Evolutionary conservation across 2,888 invertebrate genomes (phyloP), one percentile per base, ranked within the genome.

Genomic region (Leistus spinibarbis): DNA sequence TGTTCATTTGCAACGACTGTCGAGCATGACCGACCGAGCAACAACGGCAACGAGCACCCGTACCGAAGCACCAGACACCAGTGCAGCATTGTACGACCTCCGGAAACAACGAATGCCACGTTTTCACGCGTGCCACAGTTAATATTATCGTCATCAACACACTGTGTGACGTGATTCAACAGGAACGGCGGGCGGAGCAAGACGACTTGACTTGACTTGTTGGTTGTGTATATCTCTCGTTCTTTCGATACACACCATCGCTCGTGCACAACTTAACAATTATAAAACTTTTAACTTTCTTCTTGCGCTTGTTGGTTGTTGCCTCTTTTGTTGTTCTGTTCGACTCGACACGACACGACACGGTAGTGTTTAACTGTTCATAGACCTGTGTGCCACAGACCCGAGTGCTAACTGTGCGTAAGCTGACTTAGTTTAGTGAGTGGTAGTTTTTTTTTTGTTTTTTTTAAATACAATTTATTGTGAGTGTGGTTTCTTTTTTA

Each of bases 71-170:
- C n/a, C n/a, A n/a, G n/a, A n/a, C n/a, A n/a, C n/a, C n/a, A n/a
- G n/a, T n/a, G n/a, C n/a, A n/a, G n/a, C n/a, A n/a, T 4, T 20
- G 60, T 60, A 22, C 19, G 13, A 20, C 16, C 60, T 60, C 20
- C 60, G 60, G 60, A 60, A 60, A 60, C 60, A 22, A 60, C 60
- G 60, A 10, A 10, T 22, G 60, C 60, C 22, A 60, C 60, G 60
- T 60, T 22, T 60, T 60, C 60, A 17, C 60, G 60, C 60, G 60
- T 60, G 60, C 60, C 10, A 60, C 19, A 20, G 22, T 22, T 19
- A 60, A 60, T 22, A 60, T 22, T 60, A 60, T 20, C 60, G 20
- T 40, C 40, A 40, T 40, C 40, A 40, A 40, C 40, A 40, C 40
- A 40, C 40, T 24, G 3, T 40, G 40, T 40, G 40, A 40, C 40